Base-by-base conservation (phyloP, 2,888 invertebrate genomes). In the Erpobdella octoculata region DNA sequence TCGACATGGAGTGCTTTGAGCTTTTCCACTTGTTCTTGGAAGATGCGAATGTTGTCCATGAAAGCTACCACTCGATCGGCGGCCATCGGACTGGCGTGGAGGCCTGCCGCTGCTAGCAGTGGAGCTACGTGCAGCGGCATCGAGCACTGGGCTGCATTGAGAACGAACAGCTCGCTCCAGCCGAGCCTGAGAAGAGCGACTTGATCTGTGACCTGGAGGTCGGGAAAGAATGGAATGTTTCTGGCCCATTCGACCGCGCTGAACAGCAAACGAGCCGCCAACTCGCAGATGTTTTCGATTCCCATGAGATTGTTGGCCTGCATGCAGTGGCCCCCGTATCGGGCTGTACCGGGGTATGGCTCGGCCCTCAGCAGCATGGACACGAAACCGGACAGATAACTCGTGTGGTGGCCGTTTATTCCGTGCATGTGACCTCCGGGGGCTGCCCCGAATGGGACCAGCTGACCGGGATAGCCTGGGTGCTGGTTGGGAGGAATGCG, bases 161-260 rank as follows among this genome's bases (percentile, higher is more conserved):
- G 87, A 79, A 97, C 93, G 85, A 97, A 97, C 80, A 97, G 86
- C 85, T 96, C 96, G 77, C 93, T 93, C 96, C 96, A 97, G 79
- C 93, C 93, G 79, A 94, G 88, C 83, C 95, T 88, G 80, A 97
- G 86, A 77, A 97, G 86, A 73, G 94, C 93, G 78, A 96, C 94
- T 33, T 69, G 69, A 58, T 69, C 69, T 58, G 69, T 69, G 2
- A 69, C 69, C 87, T 94, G 93, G 75, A 96, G 89, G 84, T 96
- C 96, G 77, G 94, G 94, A 86, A 96, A 97, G 86, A 93, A 95
- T 76, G 95, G 95, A 82, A 97, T 95, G 85, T 94, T 94, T 80
- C 93, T 88, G 79, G 95, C 93, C 96, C 96, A 97, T 85, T 96
- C 95, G 69, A 97, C 95, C 59, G 95, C 95, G 73, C 92, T 92